Conservation (phyloP, 1,140 invertebrate species). For the Belonocnema kinseyi region DNA sequence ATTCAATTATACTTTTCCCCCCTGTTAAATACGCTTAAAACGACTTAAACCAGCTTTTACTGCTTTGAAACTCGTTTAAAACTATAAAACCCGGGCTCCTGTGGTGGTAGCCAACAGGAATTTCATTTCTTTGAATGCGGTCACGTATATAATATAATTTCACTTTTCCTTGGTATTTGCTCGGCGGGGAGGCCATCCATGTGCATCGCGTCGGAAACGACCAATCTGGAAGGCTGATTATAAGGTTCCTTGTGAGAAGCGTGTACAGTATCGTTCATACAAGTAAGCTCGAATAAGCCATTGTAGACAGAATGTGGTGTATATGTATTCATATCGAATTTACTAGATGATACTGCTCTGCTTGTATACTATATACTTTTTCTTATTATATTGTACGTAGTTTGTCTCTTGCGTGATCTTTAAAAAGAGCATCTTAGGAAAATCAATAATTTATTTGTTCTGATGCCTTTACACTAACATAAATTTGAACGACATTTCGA, state of each 20-base stretch:
- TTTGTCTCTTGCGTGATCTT: no score
- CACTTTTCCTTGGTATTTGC: constrained; percentile 22
- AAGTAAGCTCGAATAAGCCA: constrained; percentile 12
- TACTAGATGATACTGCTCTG: no score
- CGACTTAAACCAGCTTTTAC: not conserved
- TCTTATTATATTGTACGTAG: no score
- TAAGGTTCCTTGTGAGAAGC: constrained; percentile 11
- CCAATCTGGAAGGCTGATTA: constrained; percentile 19
- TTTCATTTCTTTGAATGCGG: constrained; percentile 24
- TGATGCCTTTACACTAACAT: no score
- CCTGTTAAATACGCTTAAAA: not conserved
- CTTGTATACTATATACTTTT: no score
- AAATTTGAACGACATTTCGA: no score
- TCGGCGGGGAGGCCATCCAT: constrained; percentile 16
- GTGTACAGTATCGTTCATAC: not conserved
- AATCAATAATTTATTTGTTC: no score
- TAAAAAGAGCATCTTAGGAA: no score
- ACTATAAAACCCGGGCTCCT: not conserved
- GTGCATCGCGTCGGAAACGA: constrained; percentile 27
- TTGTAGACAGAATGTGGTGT: constrained; percentile 10
- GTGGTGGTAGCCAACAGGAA: not conserved
- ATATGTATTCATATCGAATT: no score
- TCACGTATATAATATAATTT: constrained; percentile 28
- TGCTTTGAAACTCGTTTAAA: not conserved
- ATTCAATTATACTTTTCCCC: not conserved